Evolutionary conservation across 2,888 invertebrate genomes (phyloP), one percentile per base, ranked within the genome.

Genomic region (Slavum lentiscoides): DNA sequence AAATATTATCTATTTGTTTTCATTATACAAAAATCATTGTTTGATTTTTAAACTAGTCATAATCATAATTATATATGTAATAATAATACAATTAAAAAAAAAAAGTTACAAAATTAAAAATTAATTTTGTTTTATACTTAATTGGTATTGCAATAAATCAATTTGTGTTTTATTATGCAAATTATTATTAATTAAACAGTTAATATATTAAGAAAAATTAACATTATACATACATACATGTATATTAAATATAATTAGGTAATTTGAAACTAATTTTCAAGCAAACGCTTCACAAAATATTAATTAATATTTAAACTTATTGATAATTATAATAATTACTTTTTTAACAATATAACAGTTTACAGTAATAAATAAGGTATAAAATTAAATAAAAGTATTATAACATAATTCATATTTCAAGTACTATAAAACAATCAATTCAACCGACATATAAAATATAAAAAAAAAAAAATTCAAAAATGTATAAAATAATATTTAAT

Each of bases 321-420:
- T 39, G 21, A 21, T 66, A 9, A 43, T 43, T 43, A 43, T 43
- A 9, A 43, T 43, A 5, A 43, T 43, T 43, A 43, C 3, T 43
- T 55, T 59, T 64, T 53, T 53, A 75, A 66, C 21, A 67, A 75
- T 55, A 13, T 75, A 74, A 74, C 74, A 74, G 53, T 74, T 55
- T 39, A 75, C 58, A 75, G 66, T 75, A 67, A 75, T 23, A 58
- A 75, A 21, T 67, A 75, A 75, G 74, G 64, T 58, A 66, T 75
- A 67, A 66, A 75, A 53, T 66, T 43, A 74, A 67, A 66, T 75
- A 67, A 66, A 66, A 75, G 55, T 66, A 66, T n/a, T 62, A 53
- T 58, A 74, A 64, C 39, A 55, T 39, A 37, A 55, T 21, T 39
- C 17, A 66, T 74, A 74, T 19, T 21, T 11, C 8, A 13, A 55